Evolutionary conservation across 2,888 invertebrate species (phyloP), one percentile per base, ranked within the genome.

Genomic region (Megastigmus dorsalis): DNA sequence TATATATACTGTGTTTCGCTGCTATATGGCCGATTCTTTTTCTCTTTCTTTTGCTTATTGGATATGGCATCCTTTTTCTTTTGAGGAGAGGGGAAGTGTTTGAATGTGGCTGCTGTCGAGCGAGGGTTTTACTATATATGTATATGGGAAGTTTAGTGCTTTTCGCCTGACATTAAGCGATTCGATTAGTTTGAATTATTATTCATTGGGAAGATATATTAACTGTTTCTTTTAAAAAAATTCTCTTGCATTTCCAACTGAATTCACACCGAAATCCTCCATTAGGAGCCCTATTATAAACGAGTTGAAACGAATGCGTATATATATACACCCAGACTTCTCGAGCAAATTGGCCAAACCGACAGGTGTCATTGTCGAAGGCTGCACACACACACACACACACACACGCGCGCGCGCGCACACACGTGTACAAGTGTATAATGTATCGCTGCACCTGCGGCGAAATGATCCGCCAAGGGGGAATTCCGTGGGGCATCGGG

Each of bases 361-460:
- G 60, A 20, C 43, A 60, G 41, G 57, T 59, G 57, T 41, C 38
- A 26, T n/a, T 26, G 26, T 26, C 38, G 15, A 59, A 41, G 57
- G 41, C 7, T 13, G n/a, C 13, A n/a, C 38, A 26, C 41, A 26
- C 26, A n/a, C n/a, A n/a, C n/a, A n/a, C n/a, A n/a, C n/a, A n/a
- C n/a, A n/a, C n/a, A n/a, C n/a, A n/a, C n/a, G n/a, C n/a, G n/a
- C n/a, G n/a, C n/a, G n/a, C 57, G 26, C 23, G 6, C 23, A 28
- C 28, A 60, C n/a, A n/a, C n/a, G n/a, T n/a, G n/a, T n/a, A n/a
- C n/a, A n/a, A n/a, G n/a, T n/a, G n/a, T n/a, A 28, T 30, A 30
- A 30, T 30, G 28, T 26, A n/a, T 10, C 63, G 5, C 30, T 15
- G 67, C 67, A 45, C 67, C 45, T 57, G 67, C 45, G 54, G 15